phyloP scores from a whole-genome alignment of 2,113 vertebrate species.

The Embiotoca jacksoni region DNA sequence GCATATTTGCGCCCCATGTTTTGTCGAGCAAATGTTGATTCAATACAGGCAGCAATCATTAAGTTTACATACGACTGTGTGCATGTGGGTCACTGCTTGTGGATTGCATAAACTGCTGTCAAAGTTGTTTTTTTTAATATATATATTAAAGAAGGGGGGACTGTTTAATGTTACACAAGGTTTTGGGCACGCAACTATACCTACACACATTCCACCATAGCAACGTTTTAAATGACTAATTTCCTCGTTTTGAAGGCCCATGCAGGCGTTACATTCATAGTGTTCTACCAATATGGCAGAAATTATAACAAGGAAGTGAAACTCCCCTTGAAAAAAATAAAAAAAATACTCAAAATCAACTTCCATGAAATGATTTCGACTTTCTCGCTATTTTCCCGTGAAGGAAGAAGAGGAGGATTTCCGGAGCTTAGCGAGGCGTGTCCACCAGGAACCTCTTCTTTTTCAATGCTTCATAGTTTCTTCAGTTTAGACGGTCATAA shows the following conservation, averaged over 20 bases:
- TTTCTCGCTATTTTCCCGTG: slow-evolving; percentile 23
- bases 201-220: slow-evolving; percentile 69
- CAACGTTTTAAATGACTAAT: slow-evolving; percentile 55
- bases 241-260: slow-evolving; percentile 71
- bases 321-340: slow-evolving; percentile 49
- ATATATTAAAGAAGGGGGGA: neutral
- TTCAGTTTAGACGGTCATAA: neutral
- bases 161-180: slow-evolving; percentile 25
- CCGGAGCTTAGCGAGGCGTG: slow-evolving; percentile 10
- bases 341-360: slow-evolving; percentile 33
- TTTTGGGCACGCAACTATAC: slow-evolving; percentile 35
- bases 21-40: slow-evolving; percentile 1
- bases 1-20: neutral
- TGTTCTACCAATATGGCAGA: slow-evolving; percentile 86
- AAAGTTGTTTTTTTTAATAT: slow-evolving; percentile 3
- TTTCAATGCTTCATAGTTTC: neutral
- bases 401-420: slow-evolving; percentile 48
- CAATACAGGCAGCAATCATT: neutral
- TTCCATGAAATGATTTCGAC: slow-evolving; percentile 34
- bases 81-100: neutral
- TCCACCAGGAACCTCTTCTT: slow-evolving; percentile 47
- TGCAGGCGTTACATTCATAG: slow-evolving; percentile 82
- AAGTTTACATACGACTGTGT: slow-evolving; percentile 6
- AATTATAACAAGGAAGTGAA: slow-evolving; percentile 72
- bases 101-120: slow-evolving; percentile 19